phyloP scores from a whole-genome alignment of 2,797 vertebrate species.

The Halcyon chelicuti region DNA sequence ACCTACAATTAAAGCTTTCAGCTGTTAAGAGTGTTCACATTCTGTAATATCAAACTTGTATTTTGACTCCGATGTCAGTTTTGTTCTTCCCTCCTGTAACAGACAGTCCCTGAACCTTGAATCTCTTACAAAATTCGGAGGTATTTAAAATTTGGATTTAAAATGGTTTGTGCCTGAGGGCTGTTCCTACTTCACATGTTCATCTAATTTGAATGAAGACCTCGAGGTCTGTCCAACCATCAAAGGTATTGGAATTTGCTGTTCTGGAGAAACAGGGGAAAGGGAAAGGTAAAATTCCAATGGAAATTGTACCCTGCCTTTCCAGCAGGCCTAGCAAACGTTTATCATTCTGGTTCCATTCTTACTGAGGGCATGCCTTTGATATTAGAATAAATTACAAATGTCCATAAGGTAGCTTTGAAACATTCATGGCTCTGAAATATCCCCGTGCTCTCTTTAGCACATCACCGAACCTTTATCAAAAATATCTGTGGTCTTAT shows the following conservation, averaged over 20 bases:
- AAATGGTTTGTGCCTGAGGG: constrained; percentile 14
- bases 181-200: not conserved
- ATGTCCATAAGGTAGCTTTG: not conserved
- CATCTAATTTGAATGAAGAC: constrained; percentile 35
- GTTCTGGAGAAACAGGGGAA: constrained; percentile 39
- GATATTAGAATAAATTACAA: constrained; percentile 24
- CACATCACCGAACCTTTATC: not conserved
- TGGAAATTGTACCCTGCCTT: constrained; percentile 45
- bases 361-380: constrained; percentile 2
- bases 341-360: not conserved
- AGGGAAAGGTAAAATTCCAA: constrained; percentile 52
- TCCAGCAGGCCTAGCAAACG: not conserved
- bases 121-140: constrained; percentile 7
- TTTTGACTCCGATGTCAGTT: not conserved
- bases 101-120: not conserved
- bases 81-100: not conserved
- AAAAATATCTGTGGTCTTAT: not conserved
- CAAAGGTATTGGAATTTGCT: constrained; percentile 44
- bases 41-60: not conserved
- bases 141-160: constrained; percentile 52
- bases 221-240: constrained; percentile 23
- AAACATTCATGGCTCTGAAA: not conserved
- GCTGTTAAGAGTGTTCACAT: not conserved
- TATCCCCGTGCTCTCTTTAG: not conserved
- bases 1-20: not conserved